phyloP scores from a whole-genome alignment of 2,797 vertebrate genomes.

The Chrysocyon brachyurus region DNA sequence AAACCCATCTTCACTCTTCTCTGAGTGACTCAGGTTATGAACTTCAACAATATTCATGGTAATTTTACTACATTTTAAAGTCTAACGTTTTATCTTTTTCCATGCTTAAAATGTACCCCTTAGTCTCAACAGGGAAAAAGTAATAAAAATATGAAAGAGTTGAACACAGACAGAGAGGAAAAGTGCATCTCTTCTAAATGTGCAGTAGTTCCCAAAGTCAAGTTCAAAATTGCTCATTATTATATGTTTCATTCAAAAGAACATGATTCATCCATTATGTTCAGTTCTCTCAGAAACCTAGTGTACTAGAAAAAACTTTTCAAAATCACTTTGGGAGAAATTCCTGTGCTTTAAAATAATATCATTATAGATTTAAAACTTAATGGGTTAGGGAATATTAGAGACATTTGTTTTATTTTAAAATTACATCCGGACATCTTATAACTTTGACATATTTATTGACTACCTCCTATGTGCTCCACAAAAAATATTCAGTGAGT shows the following conservation, averaged over 20 bases:
- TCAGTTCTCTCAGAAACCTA: neutral
- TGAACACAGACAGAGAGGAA: constrained; percentile 13
- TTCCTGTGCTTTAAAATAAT: neutral
- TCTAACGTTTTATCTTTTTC: constrained; percentile 11
- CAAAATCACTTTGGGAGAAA: neutral
- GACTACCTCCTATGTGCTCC: neutral
- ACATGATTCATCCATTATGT: neutral
- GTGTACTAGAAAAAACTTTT: neutral
- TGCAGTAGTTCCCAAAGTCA: neutral
- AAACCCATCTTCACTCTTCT: constrained; percentile 32
- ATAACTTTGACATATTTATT: neutral
- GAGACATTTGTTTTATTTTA: neutral
- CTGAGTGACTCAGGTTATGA: constrained; percentile 59
- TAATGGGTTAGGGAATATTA: neutral
- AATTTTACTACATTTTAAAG: constrained; percentile 53
- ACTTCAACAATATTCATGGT: constrained; percentile 42
- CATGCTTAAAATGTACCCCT: constrained; percentile 52
- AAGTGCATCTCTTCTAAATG: neutral
- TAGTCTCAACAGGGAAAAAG: constrained; percentile 43
- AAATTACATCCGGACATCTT: neutral
- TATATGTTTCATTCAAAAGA: neutral
- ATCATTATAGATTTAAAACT: neutral
- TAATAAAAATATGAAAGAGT: constrained; percentile 15
- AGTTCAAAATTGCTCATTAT: neutral
- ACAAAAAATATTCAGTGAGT: neutral